These are phyloP conservation scores for Erebia epiphron DNA, from an alignment of 2,888 invertebrate genomes.

Conservation along the genomic window DNA sequence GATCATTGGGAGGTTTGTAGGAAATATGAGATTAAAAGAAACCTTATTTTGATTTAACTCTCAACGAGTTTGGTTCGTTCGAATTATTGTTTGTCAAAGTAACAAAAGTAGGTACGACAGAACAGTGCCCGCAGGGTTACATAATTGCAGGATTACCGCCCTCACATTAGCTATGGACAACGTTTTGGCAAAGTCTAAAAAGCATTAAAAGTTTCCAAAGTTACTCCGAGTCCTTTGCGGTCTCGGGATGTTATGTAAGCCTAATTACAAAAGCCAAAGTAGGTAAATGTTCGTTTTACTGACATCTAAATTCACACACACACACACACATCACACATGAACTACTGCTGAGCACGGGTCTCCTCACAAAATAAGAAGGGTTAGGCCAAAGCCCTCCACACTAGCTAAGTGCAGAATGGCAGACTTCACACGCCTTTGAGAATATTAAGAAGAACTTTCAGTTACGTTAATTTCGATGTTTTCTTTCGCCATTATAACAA, in stretches of 20 bases:
- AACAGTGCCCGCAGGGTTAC: conserved; percentile 10
- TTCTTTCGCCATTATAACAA: too few species aligned
- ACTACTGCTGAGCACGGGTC: too few species aligned
- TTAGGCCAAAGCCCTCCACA: too few species aligned
- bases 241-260: conserved; percentile 10
- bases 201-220: conserved; percentile 28
- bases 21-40: not conserved
- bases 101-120: conserved; percentile 18
- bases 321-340: too few species aligned
- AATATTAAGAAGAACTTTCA: too few species aligned
- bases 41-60: conserved; percentile 1
- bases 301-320: not conserved
- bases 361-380: too few species aligned
- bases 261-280: conserved; percentile 24
- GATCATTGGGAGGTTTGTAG: not conserved
- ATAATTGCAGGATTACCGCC: conserved; percentile 17
- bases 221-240: conserved; percentile 21
- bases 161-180: conserved; percentile 22
- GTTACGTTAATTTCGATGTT: too few species aligned
- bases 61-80: conserved; percentile 1
- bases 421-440: too few species aligned
- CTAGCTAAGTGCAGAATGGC: too few species aligned
- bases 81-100: conserved; percentile 18
- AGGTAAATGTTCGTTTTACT: not conserved
- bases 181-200: conserved; percentile 27